These are phyloP conservation scores for Thecocarcelia acutangulata DNA, from an alignment of 2,888 invertebrate species.

Conservation along the genomic window DNA sequence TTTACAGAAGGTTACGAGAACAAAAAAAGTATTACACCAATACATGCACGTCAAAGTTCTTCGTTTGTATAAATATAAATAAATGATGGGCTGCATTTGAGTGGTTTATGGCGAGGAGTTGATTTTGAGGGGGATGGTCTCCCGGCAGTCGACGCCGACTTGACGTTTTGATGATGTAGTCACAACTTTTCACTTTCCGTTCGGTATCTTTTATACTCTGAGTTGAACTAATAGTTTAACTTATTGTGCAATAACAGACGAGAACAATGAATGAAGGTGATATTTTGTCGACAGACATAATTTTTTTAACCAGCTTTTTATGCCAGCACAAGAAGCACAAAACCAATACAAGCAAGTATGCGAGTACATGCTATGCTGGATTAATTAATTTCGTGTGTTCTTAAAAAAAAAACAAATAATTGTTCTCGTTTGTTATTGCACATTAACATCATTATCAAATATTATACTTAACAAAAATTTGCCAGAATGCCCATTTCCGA, in stretches of 20 bases:
- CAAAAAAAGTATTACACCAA: slow-evolving; percentile 20
- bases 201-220: slow-evolving; percentile 62
- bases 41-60: slow-evolving; percentile 5
- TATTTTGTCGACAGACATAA: too few species aligned
- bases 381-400: too few species aligned
- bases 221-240: slow-evolving; percentile 29
- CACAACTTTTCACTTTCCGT: slow-evolving; percentile 81
- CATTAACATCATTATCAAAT: too few species aligned
- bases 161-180: slow-evolving; percentile 63
- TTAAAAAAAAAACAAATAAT: too few species aligned
- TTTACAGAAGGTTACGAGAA: slow-evolving; percentile 58
- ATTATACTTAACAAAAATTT: too few species aligned
- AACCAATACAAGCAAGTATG: too few species aligned
- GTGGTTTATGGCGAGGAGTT: slow-evolving; percentile 3
- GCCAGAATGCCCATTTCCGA: too few species aligned
- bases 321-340: too few species aligned
- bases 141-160: slow-evolving; percentile 39
- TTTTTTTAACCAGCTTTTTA: too few species aligned
- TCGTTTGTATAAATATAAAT: slow-evolving; percentile 24
- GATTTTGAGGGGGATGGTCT: slow-evolving; percentile 54
- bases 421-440: too few species aligned
- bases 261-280: too few species aligned
- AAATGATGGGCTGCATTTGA: slow-evolving; percentile 35
- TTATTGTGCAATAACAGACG: slow-evolving; percentile 21
- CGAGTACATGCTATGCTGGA: too few species aligned